Percentiles rank a stretch among this genome's conserved stretches.
Evolutionary conservation across 1,140 invertebrate genomes (phyloP).

Genomic region (Drosophila watanabei): DNA sequence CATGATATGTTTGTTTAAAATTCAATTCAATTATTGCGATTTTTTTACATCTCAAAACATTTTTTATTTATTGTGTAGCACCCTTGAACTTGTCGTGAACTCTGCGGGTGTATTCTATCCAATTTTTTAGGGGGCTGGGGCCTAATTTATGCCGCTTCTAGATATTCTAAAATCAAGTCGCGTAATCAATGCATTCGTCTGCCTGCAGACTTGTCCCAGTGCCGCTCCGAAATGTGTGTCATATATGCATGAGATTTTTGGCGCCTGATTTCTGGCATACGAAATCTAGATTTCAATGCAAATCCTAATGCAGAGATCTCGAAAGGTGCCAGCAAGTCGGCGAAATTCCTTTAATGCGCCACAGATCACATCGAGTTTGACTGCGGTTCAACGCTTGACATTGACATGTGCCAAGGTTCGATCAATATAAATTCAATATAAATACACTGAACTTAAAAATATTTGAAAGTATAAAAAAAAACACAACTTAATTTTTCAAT

Average conservation of each 20-base stretch:
- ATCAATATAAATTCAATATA: not conserved
- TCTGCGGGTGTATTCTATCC: constrained; percentile 9
- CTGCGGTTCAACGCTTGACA: constrained; percentile 68
- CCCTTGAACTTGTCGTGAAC: constrained; percentile 66
- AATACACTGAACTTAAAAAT: not conserved
- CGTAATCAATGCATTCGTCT: constrained; percentile 66
- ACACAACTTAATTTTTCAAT: no score
- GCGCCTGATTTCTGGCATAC: constrained; percentile 62
- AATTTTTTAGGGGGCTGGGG: constrained; percentile 7
- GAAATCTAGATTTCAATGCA: constrained; percentile 56
- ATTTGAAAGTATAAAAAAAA: not conserved
- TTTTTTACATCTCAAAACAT: not conserved
- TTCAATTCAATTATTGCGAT: not conserved
- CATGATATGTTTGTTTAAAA: not conserved
- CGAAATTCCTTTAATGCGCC: constrained; percentile 74
- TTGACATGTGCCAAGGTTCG: constrained; percentile 73
- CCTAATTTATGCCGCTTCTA: constrained; percentile 61
- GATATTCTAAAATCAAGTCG: constrained; percentile 64
- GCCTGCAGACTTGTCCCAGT: constrained; percentile 52
- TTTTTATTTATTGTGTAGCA: constrained; percentile 14
- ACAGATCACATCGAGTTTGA: not conserved
- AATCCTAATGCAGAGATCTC: constrained; percentile 61
- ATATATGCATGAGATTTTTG: constrained; percentile 78
- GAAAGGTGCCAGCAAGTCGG: constrained; percentile 79
- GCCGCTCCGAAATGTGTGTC: constrained; percentile 57